Base-by-base conservation (phyloP, 2,888 invertebrate genomes). In the Thecocarcelia acutangulata region DNA sequence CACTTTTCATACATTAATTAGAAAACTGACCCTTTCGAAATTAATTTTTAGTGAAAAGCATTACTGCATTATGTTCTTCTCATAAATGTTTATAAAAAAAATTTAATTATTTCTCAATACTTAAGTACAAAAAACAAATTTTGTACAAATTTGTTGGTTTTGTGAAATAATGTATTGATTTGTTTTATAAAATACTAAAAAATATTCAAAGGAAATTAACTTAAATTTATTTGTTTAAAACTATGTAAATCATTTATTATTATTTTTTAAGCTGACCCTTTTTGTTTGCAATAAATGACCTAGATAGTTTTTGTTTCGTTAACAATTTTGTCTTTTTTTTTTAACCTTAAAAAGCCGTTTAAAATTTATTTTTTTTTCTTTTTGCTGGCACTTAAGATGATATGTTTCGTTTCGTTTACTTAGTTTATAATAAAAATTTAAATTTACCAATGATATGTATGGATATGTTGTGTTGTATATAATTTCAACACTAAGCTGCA, bases 361-460 rank as follows among this genome's bases (percentile, higher is more conserved):
- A 15, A 33, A 33, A 9, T 9, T 13, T n/a, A n/a, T n/a, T n/a
- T n/a, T n/a, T n/a, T n/a, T n/a, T n/a, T n/a, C 9, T 40, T 44
- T 61, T 42, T 66, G 70, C 70, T 82, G 82, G 82, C 82, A 82
- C 82, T 82, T 78, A 82, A 78, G 54, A 78, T 78, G 82, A 82
- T 82, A 82, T 82, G 82, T 78, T 82, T 82, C 73, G 76, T 81
- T 75, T 79, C 63, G 8, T 48, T 74, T 37, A 37, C 46, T 48
- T 19, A 63, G n/a, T 54, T 21, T n/a, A n/a, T n/a, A 50, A n/a
- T 19, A 68, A 66, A 42, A 50, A 48, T 42, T 37, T 58, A 1
- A 28, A 54, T 37, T 72, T 42, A 58, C 11, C 42, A 42, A 76
- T 79, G 73, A 75, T 76, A 80, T 77, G 80, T 64, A 28, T 56